Conservation (phyloP, 2,113 vertebrate species). For the Oncorhynchus kisutch region DNA sequence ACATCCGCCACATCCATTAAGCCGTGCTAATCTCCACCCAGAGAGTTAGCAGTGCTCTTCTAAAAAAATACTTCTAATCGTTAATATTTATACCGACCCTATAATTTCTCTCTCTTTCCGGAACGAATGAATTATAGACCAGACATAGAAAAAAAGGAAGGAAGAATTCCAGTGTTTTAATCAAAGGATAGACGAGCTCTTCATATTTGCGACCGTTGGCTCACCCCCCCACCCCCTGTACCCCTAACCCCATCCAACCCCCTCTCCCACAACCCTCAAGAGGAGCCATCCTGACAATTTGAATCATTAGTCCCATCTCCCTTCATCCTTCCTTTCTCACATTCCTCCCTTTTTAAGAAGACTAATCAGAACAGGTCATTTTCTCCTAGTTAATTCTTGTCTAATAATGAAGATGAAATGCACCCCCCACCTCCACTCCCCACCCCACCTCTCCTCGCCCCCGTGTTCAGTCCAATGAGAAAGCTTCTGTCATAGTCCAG, state of each 20-base stretch:
- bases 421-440: conserved; percentile 3
- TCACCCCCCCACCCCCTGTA: background rate
- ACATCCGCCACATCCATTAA: conserved; percentile 13
- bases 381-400: conserved; percentile 37
- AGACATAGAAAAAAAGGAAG: background rate
- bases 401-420: conserved; percentile 44
- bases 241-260: no score
- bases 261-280: background rate
- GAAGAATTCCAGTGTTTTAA: conserved; percentile 44
- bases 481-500: background rate
- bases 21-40: background rate
- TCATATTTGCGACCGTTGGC: conserved; percentile 30
- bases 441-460: conserved; percentile 3
- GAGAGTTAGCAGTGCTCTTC: conserved; percentile 34
- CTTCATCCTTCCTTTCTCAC: conserved; percentile 3
- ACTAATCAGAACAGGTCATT: conserved; percentile 33
- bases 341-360: conserved; percentile 22
- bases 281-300: conserved; percentile 9
- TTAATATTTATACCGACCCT: conserved; percentile 38
- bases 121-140: conserved; percentile 44
- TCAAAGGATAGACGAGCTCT: conserved; percentile 30
- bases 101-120: conserved; percentile 19
- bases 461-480: conserved; percentile 5
- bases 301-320: conserved; percentile 25
- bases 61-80: conserved; percentile 22